A percentile compares a stretch with the other conserved stretches of the same genome.
phyloP scores from a whole-genome alignment of 2,113 vertebrate genomes.

The Anoura caudifer region DNA sequence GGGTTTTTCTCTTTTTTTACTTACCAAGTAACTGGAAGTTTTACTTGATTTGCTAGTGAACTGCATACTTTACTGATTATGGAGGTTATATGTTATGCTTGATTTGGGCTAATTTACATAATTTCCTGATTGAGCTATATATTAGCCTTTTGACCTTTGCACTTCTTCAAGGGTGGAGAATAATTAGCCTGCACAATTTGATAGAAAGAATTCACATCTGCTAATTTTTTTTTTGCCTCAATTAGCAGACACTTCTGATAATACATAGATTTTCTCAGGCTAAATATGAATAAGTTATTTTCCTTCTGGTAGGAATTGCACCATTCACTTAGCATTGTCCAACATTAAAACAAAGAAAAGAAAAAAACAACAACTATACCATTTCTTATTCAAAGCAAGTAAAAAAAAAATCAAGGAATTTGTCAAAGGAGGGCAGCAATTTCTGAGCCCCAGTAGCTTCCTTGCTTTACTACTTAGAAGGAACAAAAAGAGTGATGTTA shows the following conservation, averaged over 20 bases:
- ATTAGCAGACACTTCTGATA: conserved; percentile 18
- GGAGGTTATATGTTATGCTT: conserved; percentile 33
- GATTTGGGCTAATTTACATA: conserved; percentile 67
- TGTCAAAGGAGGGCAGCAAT: neutral
- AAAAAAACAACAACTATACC: neutral
- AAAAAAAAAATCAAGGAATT: neutral
- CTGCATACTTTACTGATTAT: conserved; percentile 51
- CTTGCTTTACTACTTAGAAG: neutral
- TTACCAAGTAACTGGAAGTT: conserved; percentile 27
- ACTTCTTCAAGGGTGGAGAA: conserved; percentile 56
- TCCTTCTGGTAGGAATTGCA: neutral
- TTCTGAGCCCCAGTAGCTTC: neutral
- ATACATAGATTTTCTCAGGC: conserved; percentile 31
- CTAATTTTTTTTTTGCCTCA: conserved; percentile 35
- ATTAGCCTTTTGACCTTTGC: conserved; percentile 72
- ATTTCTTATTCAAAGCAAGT: conserved; percentile 9
- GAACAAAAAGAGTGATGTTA: neutral
- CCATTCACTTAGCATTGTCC: neutral
- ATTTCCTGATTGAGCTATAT: conserved; percentile 70
- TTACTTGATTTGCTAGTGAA: conserved; percentile 28
- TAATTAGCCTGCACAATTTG: conserved; percentile 56
- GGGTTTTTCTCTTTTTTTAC: conserved; percentile 10
- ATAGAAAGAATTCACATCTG: conserved; percentile 36
- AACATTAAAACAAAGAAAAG: neutral
- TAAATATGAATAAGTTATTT: conserved; percentile 28